Evolutionary conservation across 1,140 invertebrate species (phyloP).

Genomic region (Caenorhabditis brenneri): DNA sequence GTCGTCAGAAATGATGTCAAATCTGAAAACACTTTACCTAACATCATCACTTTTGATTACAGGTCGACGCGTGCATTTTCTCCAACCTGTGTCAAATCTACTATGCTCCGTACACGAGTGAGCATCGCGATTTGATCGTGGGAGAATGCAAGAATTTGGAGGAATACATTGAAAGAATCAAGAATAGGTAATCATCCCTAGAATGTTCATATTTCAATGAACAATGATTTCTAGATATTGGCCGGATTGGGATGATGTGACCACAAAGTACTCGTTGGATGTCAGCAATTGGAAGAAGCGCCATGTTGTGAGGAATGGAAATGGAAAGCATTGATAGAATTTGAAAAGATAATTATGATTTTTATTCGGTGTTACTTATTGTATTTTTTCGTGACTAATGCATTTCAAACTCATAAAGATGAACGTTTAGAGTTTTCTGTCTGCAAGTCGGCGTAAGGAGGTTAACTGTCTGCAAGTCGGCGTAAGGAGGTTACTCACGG

Average conservation of each 20-base stretch:
- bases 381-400: too few relatives aligned
- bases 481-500: too few relatives aligned
- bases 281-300: constrained; percentile 22
- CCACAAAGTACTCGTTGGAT: not conserved
- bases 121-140: constrained; percentile 20
- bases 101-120: constrained; percentile 56
- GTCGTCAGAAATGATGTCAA: too few relatives aligned
- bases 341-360: too few relatives aligned
- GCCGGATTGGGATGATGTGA: constrained; percentile 34
- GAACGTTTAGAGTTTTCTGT: too few relatives aligned
- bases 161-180: constrained; percentile 29
- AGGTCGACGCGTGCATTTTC: constrained; percentile 61
- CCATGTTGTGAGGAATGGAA: not conserved
- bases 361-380: too few relatives aligned
- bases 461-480: too few relatives aligned
- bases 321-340: not conserved
- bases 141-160: constrained; percentile 1
- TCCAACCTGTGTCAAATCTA: constrained; percentile 61
- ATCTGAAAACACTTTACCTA: too few relatives aligned
- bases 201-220: too few relatives aligned
- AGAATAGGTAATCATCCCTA: not conserved
- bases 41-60: not conserved
- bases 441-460: too few relatives aligned
- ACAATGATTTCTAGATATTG: not conserved
- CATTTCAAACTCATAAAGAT: too few relatives aligned